Evolutionary conservation across 2,797 vertebrate species (phyloP).

Genomic region (Myotis pilosus): DNA sequence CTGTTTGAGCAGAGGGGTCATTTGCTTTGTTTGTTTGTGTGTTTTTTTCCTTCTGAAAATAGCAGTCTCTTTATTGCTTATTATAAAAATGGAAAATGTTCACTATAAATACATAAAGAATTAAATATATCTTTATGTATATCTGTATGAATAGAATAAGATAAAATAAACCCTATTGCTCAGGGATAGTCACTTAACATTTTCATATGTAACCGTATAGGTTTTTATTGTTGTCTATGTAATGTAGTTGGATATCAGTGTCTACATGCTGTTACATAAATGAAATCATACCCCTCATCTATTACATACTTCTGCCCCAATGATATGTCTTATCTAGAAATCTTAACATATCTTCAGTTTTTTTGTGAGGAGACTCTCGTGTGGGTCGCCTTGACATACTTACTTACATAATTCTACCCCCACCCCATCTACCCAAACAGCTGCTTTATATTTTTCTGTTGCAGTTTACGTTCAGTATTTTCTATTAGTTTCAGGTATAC

Average conservation of each 20-base stretch:
- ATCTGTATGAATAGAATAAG: not conserved
- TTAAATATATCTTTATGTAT: not conserved
- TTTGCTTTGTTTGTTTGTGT: not conserved
- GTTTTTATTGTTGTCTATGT: not conserved
- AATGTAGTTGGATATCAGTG: not conserved
- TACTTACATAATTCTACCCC: not conserved
- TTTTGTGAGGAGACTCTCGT: not conserved
- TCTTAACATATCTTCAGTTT: not conserved
- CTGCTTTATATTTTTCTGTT: too few species aligned
- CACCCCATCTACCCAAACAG: too few species aligned
- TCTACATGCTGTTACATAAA: not conserved
- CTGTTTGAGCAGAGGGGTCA: not conserved
- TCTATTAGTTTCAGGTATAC: too few species aligned
- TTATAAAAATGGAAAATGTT: not conserved
- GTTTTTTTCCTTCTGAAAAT: not conserved
- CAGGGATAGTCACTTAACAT: not conserved
- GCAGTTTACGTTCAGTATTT: too few species aligned
- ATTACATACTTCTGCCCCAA: not conserved
- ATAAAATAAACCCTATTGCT: not conserved
- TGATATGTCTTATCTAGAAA: not conserved
- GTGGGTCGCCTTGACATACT: not conserved
- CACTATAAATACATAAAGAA: not conserved
- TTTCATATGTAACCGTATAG: not conserved
- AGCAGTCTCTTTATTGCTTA: not conserved
- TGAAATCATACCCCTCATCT: not conserved